Evolutionary conservation across 64 coral and sea anemone genomes (phyloP).

Genomic region (Montipora capricornis): DNA sequence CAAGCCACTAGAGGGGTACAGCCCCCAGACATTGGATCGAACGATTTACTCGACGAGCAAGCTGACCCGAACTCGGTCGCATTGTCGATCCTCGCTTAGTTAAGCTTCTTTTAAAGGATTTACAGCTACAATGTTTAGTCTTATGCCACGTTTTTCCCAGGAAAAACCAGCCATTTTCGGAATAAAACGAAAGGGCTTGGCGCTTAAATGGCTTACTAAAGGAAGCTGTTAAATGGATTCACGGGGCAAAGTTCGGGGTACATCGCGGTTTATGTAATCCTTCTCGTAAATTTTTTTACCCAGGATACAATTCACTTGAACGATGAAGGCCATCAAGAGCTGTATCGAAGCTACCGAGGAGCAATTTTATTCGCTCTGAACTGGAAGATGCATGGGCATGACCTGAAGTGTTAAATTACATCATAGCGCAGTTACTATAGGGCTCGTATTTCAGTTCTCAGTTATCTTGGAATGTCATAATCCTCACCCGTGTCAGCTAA

Average conservation of each 20-base stretch:
- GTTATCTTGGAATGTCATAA: too few relatives aligned
- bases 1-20: not conserved
- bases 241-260: not conserved
- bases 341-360: not conserved
- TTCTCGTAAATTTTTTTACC: not conserved
- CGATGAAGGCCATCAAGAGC: too few relatives aligned
- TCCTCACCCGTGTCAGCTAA: too few relatives aligned
- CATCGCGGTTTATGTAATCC: not conserved
- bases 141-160: not conserved
- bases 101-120: too few relatives aligned
- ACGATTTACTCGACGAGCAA: not conserved
- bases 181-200: not conserved
- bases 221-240: not conserved
- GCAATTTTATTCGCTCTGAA: not conserved
- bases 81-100: not conserved
- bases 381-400: not conserved
- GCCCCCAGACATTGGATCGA: not conserved
- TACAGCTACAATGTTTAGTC: not conserved
- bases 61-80: not conserved
- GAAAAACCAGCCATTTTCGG: not conserved
- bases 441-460: too few relatives aligned
- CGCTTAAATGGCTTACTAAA: not conserved
- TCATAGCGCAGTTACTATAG: too few relatives aligned
- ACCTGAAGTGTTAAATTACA: not conserved
- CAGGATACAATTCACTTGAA: not conserved